Percentiles rank a stretch among this genome's conserved stretches.
phyloP scores from a whole-genome alignment of 2,888 invertebrate species.

The Hypercompe scribonia region DNA sequence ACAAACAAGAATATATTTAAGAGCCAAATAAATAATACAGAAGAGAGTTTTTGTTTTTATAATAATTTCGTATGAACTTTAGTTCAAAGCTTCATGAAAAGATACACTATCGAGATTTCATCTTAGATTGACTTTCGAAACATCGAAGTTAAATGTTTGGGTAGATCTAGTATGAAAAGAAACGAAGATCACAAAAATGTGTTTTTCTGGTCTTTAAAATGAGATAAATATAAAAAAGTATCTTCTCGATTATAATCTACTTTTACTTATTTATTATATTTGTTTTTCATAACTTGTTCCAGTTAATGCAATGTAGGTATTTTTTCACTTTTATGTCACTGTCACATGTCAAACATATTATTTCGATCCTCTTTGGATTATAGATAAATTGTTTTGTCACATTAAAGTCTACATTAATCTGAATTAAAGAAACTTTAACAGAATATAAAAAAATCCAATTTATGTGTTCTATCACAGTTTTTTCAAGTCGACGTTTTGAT shows the following conservation, averaged over 20 bases:
- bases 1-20: conserved; percentile 23
- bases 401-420: no score
- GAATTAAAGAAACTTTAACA: no score
- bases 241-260: background rate
- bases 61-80: conserved; percentile 35
- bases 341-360: no score
- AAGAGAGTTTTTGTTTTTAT: conserved; percentile 22
- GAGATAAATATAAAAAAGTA: background rate
- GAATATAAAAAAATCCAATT: no score
- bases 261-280: background rate
- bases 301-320: background rate
- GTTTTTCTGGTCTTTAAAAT: background rate
- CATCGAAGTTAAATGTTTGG: conserved; percentile 1
- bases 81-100: conserved; percentile 8
- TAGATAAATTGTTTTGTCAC: no score
- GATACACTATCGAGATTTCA: conserved; percentile 15
- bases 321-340: background rate
- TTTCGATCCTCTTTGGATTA: no score
- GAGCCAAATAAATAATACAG: conserved; percentile 27
- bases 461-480: no score
- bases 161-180: background rate
- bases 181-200: background rate
- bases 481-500: no score
- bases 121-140: conserved; percentile 13
- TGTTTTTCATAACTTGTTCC: background rate